These are phyloP conservation scores for Drosophila albomicans DNA, from an alignment of 1,140 invertebrate species.

Conservation along the genomic window DNA sequence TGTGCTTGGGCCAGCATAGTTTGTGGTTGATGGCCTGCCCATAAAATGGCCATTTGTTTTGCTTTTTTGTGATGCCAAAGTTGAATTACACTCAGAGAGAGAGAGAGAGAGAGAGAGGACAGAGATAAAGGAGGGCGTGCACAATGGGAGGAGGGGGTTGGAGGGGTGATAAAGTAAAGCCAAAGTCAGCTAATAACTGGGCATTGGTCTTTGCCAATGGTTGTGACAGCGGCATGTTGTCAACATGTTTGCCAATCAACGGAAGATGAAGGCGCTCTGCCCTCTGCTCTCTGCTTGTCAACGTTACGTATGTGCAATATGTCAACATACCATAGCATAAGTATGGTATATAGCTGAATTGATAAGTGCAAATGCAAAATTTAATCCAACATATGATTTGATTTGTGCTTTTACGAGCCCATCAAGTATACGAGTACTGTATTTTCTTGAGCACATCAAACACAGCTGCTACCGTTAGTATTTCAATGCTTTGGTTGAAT, in stretches of 20 bases:
- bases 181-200: conserved; percentile 63
- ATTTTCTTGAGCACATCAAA: no score
- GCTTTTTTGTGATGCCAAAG: conserved; percentile 5
- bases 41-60: conserved; percentile 77
- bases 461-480: no score
- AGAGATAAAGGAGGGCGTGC: no score
- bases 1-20: conserved; percentile 63
- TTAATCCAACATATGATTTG: conserved; percentile 1
- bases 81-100: neutral
- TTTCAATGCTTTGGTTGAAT: no score
- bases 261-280: conserved; percentile 1
- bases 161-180: neutral
- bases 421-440: no score
- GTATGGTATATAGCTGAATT: no score
- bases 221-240: conserved; percentile 37
- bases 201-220: conserved; percentile 46
- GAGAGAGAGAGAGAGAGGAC: neutral
- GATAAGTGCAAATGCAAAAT: conserved; percentile 30
- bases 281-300: conserved; percentile 8
- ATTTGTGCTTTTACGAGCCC: no score
- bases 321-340: neutral
- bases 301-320: conserved; percentile 64
- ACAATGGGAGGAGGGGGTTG: neutral
- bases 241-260: conserved; percentile 45
- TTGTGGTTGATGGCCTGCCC: conserved; percentile 73